Percentiles rank a stretch among this genome's conserved stretches.
These are phyloP conservation scores for Girardinichthys multiradiatus DNA, from an alignment of 2,113 vertebrate species.

Conservation along the genomic window DNA sequence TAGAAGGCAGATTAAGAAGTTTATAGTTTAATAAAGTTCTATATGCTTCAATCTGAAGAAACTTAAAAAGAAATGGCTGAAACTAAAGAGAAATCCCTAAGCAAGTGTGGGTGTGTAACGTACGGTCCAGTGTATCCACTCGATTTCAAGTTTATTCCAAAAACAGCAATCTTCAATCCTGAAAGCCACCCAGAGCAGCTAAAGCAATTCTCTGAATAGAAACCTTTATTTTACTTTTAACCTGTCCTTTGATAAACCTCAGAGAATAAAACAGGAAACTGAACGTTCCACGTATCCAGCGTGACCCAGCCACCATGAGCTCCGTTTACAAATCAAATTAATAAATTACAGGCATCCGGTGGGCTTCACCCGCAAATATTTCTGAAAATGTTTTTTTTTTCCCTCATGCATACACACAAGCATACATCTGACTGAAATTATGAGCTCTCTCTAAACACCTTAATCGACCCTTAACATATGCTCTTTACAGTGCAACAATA, in stretches of 20 bases:
- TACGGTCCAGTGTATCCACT: slow-evolving; percentile 78
- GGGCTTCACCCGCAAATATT: slow-evolving; percentile 63
- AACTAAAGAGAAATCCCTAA: slow-evolving; percentile 68
- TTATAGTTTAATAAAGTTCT: slow-evolving; percentile 74
- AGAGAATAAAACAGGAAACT: slow-evolving; percentile 63
- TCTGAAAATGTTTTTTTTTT: slow-evolving; percentile 47
- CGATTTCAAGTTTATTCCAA: slow-evolving; percentile 77
- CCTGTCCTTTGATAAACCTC: slow-evolving; percentile 72
- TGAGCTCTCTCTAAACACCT: slow-evolving; percentile 65
- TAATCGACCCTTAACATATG: slow-evolving; percentile 66
- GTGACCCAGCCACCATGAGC: slow-evolving; percentile 83
- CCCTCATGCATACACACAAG: slow-evolving; percentile 72
- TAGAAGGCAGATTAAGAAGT: slow-evolving; percentile 66
- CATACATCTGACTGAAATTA: slow-evolving; percentile 65
- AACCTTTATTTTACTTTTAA: slow-evolving; percentile 38
- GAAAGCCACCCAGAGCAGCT: slow-evolving; percentile 63
- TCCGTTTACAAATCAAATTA: slow-evolving; percentile 72
- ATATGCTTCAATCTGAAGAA: slow-evolving; percentile 62
- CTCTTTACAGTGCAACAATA: slow-evolving; percentile 79
- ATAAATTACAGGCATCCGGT: slow-evolving; percentile 81
- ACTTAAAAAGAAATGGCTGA: slow-evolving; percentile 51
- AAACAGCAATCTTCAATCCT: slow-evolving; percentile 69
- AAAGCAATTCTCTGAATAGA: slow-evolving; percentile 59
- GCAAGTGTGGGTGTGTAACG: slow-evolving; percentile 71
- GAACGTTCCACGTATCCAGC: slow-evolving; percentile 61